phyloP scores from a whole-genome alignment of 2,113 vertebrate genomes.

The Azemiops feae region DNA sequence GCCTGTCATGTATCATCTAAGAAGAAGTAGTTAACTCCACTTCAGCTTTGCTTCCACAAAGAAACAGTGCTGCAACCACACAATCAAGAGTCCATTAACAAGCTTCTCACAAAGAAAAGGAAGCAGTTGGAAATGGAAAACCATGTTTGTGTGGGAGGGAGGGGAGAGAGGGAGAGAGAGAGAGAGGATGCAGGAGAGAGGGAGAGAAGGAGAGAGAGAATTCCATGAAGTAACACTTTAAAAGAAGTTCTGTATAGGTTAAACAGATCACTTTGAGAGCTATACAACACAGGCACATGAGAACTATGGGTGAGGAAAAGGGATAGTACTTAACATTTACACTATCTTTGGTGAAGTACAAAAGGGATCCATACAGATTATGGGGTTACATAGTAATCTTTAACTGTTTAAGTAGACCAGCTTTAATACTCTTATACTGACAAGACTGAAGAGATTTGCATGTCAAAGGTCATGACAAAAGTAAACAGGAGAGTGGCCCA shows the following conservation, averaged over 20 bases:
- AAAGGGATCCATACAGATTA: neutral
- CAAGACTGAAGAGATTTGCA: neutral
- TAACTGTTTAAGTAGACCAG: neutral
- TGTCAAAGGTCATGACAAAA: neutral
- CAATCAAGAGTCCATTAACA: too few relatives aligned
- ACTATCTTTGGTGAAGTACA: neutral
- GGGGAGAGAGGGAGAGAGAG: neutral
- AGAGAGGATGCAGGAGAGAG: neutral
- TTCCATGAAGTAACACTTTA: neutral
- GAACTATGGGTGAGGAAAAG: neutral
- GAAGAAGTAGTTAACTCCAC: neutral
- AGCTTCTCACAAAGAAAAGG: neutral
- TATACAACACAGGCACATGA: neutral
- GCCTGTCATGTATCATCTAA: neutral
- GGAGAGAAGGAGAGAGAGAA: neutral
- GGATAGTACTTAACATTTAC: neutral
- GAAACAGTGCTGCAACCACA: neutral
- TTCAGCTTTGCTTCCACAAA: neutral
- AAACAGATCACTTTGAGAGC: neutral
- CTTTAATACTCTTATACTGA: neutral
- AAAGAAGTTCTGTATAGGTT: neutral
- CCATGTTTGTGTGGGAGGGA: neutral
- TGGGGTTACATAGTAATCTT: neutral
- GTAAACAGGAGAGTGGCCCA: neutral
- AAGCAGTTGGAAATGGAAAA: neutral